Base-by-base conservation (phyloP, 1,140 invertebrate species). In the Euglossa dilemma region DNA sequence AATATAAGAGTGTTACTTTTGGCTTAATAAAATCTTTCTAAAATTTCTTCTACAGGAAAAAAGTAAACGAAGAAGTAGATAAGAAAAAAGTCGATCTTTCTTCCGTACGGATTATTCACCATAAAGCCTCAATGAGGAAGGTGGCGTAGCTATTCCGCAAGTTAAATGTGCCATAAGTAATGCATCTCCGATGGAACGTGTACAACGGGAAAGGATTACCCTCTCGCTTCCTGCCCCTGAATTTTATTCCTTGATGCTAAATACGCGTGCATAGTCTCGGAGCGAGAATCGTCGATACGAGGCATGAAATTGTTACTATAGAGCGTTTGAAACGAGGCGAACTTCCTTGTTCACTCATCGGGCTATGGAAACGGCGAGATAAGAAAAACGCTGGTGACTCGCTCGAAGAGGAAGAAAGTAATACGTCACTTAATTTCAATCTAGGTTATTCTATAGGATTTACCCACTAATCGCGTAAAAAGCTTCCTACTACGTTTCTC, bases 151-250 rank as follows among this genome's bases (percentile, higher is more conserved):
- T 57, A 74, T 80, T 81, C 80, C 56, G 54, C 23, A 83, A 67
- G 80, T 79, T 87, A 87, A 91, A 91, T 91, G 90, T 88, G 69
- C 79, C 79, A 85, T 87, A 74, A 90, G 80, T 91, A 91, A 91
- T 83, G 89, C 83, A 74, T 80, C 89, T 84, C 64, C 89, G 76
- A 88, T 84, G 67, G 69, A 87, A 90, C 83, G 79, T 83, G 57
- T 85, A 80, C 71, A 78, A 45, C 61, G 74, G 75, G 75, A 64
- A 80, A 69, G 78, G 63, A 90, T 87, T 87, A 89, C 84, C 74
- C 36, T 36, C 84, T 56, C 72, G 52, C 57, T 85, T 72, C 64
- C 85, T 78, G 69, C 64, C 64, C 14, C n/a, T 8, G 25, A 43
- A 52, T 75, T 86, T 89, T 75, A 84, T 61, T 76, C 67, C 36